Conservation (phyloP, 2,888 invertebrate genomes). For the Andrena haemorrhoa region DNA sequence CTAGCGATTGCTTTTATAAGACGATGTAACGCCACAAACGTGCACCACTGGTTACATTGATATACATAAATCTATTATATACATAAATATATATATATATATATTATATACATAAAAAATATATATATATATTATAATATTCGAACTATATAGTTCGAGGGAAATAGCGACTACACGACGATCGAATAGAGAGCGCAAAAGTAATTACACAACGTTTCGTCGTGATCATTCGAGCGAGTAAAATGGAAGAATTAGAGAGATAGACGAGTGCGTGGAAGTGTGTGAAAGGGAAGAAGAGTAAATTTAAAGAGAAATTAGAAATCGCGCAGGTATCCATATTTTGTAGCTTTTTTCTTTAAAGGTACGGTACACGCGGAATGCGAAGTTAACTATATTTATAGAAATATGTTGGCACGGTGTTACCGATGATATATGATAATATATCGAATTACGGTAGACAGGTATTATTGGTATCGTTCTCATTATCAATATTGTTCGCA, state of each 20-base stretch:
- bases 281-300: slow-evolving; percentile 1
- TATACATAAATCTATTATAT: slow-evolving; percentile 65
- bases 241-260: slow-evolving; percentile 29
- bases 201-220: slow-evolving; percentile 17
- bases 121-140: slow-evolving; percentile 62
- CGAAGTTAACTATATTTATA: slow-evolving; percentile 84
- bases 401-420: slow-evolving; percentile 79
- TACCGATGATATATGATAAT: slow-evolving; percentile 63
- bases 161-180: slow-evolving; percentile 27
- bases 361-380: slow-evolving; percentile 74
- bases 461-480: slow-evolving; percentile 23
- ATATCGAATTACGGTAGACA: slow-evolving; percentile 64
- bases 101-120: slow-evolving; percentile 57
- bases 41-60: slow-evolving; percentile 62
- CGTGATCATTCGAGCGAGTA: slow-evolving; percentile 15
- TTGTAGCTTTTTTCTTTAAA: slow-evolving; percentile 81
- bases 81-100: slow-evolving; percentile 63
- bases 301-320: slow-evolving; percentile 37
- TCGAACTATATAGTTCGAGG: slow-evolving; percentile 56
- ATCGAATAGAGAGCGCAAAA: slow-evolving; percentile 29
- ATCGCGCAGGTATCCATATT: slow-evolving; percentile 77
- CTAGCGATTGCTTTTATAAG: slow-evolving; percentile 67
- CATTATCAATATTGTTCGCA: not conserved
- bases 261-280: slow-evolving; percentile 5
- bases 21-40: slow-evolving; percentile 52